Base-by-base conservation (phyloP, 2,888 invertebrate genomes). In the Netelia melanura region DNA sequence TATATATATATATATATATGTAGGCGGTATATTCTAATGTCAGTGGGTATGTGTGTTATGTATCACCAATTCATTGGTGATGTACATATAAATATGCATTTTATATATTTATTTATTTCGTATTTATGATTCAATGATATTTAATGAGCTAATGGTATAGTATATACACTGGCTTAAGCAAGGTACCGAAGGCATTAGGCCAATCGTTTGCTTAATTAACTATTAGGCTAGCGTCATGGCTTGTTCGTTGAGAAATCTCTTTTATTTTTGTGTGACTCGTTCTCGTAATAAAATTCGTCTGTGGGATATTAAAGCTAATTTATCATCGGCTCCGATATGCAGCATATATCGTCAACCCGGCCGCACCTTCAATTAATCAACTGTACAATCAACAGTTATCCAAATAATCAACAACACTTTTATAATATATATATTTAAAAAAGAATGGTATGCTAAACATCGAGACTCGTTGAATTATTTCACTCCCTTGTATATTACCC, bases 141-240 rank as follows among this genome's bases (percentile, higher is more conserved):
- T 90, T 92, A 90, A 87, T 85, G 75, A 85, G 86, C 86, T 90
- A 90, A 89, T 89, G 91, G 91, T 91, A 91, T 91, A 87, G 75
- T 93, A 93, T 93, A 88, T 93, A 93, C 93, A 93, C 83, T 91
- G 90, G 86, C 87, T 91, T 89, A 90, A 89, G 90, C 91, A 90
- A 91, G 90, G 90, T 91, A 92, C 90, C 89, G 88, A 91, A 89
- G 92, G 91, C 89, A 89, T 90, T 93, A 92, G 92, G 56, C 56
- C 56, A 56, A 21, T 56, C 56, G 56, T 56, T 56, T 17, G 56
- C 25, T 64, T 71, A 54, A 92, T 93, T 92, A 54, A 92, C 93
- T 92, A 90, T 90, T 80, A 71, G 70, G 79, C 79, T 79, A 79
- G 87, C 86, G 89, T 90, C 90, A 91, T 89, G 90, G 89, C 86